phyloP scores from a whole-genome alignment of 2,888 invertebrate species.

The Hymenopus coronatus region DNA sequence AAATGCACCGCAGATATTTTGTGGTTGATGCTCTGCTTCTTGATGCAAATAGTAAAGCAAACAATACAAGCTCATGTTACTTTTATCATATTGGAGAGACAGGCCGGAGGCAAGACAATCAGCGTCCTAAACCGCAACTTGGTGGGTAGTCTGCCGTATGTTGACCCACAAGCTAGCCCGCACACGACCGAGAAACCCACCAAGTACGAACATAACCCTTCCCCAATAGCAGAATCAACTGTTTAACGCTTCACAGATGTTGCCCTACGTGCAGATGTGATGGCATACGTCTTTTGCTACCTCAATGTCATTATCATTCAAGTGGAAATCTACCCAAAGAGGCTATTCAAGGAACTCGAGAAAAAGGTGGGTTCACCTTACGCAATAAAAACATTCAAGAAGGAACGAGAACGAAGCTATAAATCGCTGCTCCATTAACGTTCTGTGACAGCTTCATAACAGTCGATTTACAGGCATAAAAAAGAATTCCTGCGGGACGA shows the following conservation, averaged over 20 bases:
- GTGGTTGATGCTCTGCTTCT: background rate
- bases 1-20: background rate
- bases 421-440: no score
- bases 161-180: slow-evolving; percentile 10
- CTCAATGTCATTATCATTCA: background rate
- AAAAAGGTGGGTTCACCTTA: no score
- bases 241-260: background rate
- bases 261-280: background rate
- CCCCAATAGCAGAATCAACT: background rate
- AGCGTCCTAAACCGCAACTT: background rate
- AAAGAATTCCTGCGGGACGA: no score
- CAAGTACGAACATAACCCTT: background rate
- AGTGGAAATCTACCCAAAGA: background rate
- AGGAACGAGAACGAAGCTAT: no score
- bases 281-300: background rate
- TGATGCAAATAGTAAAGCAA: background rate
- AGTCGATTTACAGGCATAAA: no score
- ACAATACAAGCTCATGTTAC: background rate
- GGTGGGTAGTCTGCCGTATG: slow-evolving; percentile 3
- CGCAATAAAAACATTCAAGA: no score
- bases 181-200: slow-evolving; percentile 12
- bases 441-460: no score
- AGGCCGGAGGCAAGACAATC: background rate
- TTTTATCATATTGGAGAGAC: background rate
- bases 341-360: background rate